Conservation (phyloP, 2,797 vertebrate species). For the Cossypha caffra region DNA sequence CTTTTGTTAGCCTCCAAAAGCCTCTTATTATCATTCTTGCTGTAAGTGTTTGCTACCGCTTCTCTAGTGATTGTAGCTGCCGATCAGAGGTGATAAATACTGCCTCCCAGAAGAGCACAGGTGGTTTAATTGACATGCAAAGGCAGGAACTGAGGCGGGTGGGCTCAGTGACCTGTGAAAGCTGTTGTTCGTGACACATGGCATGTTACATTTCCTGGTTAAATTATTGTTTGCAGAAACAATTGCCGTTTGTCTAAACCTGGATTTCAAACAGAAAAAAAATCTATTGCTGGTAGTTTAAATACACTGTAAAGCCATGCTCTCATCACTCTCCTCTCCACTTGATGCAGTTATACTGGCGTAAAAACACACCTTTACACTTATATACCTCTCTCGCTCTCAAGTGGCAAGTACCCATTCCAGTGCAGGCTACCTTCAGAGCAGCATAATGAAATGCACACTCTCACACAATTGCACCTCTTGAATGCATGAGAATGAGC, state of each 20-base stretch:
- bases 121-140: slow-evolving; percentile 57
- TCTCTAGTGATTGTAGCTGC: slow-evolving; percentile 70
- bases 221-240: slow-evolving; percentile 22
- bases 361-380: not conserved
- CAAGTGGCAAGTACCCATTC: not conserved
- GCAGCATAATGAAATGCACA: not conserved
- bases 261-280: not conserved
- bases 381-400: not conserved
- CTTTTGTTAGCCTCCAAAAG: slow-evolving; percentile 66
- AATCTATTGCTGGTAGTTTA: not conserved
- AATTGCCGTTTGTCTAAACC: not conserved
- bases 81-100: slow-evolving; percentile 74
- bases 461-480: not conserved
- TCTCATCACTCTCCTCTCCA: not conserved
- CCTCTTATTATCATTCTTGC: slow-evolving; percentile 74
- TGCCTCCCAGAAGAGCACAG: slow-evolving; percentile 24
- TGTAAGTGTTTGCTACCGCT: slow-evolving; percentile 35
- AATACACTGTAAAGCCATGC: not conserved
- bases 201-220: not conserved
- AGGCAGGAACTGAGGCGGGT: not conserved
- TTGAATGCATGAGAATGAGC: not conserved
- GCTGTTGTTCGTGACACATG: not conserved
- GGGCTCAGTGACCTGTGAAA: not conserved
- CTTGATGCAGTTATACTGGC: not conserved
- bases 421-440: not conserved